Percentiles rank a stretch among this genome's conserved stretches.
These are phyloP conservation scores for Drosophila punjabiensis DNA, from an alignment of 1,140 invertebrate species.

Conservation along the genomic window DNA sequence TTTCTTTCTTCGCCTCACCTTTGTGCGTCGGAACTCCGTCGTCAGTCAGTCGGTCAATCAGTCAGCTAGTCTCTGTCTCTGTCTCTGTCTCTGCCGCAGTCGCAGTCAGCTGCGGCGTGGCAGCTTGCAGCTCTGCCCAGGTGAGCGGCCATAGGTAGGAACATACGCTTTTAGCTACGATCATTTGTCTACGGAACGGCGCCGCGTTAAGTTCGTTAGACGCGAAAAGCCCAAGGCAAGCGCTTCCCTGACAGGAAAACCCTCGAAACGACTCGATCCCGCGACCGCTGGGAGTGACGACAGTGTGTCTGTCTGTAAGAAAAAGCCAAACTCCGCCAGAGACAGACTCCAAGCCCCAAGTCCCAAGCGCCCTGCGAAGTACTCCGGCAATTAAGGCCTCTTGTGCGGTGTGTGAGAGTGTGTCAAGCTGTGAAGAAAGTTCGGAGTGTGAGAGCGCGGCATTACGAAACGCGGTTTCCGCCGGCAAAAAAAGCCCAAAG, in stretches of 20 bases:
- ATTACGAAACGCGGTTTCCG: constrained; percentile 69
- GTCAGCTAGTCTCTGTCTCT: constrained; percentile 41
- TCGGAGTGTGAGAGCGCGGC: constrained; percentile 41
- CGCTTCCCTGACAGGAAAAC: constrained; percentile 7
- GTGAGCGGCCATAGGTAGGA: constrained; percentile 69
- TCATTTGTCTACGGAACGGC: constrained; percentile 84
- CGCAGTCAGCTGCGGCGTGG: constrained; percentile 8
- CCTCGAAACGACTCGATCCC: constrained; percentile 22
- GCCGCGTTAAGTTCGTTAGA: constrained; percentile 81
- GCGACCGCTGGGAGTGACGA: constrained; percentile 21
- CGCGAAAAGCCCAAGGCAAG: constrained; percentile 45
- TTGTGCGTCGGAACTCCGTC: constrained; percentile 53
- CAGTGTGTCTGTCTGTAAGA: constrained; percentile 35
- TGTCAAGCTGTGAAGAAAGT: constrained; percentile 80
- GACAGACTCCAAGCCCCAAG: constrained; percentile 28
- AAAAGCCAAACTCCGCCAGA: constrained; percentile 45
- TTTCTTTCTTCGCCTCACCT: constrained; percentile 67
- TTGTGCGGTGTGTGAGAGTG: constrained; percentile 45
- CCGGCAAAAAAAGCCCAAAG: constrained; percentile 35
- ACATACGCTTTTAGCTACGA: constrained; percentile 76
- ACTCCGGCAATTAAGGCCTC: constrained; percentile 64
- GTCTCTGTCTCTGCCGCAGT: constrained; percentile 49
- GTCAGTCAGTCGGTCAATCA: constrained; percentile 73
- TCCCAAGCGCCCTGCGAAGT: constrained; percentile 28
- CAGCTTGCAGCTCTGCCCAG: constrained; percentile 34